Base-by-base conservation (phyloP, 1,140 invertebrate genomes). In the Drosophila grimshawi region DNA sequence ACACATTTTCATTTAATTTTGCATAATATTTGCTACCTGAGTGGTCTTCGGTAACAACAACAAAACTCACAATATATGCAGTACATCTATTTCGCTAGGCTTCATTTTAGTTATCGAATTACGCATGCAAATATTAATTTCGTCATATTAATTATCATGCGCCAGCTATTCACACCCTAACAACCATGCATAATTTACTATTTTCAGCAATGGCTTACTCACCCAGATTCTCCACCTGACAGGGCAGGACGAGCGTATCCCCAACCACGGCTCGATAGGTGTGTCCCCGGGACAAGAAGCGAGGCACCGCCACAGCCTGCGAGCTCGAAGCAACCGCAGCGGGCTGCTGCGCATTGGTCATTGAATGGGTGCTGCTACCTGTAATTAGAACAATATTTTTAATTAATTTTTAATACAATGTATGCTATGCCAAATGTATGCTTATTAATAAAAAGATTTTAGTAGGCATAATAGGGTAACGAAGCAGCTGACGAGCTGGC, bases 151-250 rank as follows among this genome's bases (percentile, higher is more conserved):
- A 86, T 86, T 86, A 86, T 86, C 86, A 86, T 85, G 60, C 68
- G n/a, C 27, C 11, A 33, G 32, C 60, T 60, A 60, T 57, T 46
- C 29, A 48, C 43, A 63, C 52, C 55, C 7, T 19, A 61, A 52
- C 52, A 52, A 51, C 66, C 19, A 55, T 76, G 46, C 32, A 41
- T 27, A 35, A 68, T 55, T 39, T 48, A 33, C 33, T 41, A 45
- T 72, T 37, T 33, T 8, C 11, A 19, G 45, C 19, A 33, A 27
- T 2, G 4, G 19, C 29, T 2, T 49, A 94, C 94, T 95, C 92
- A 96, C 96, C 96, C 72, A 96, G 93, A 92, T 96, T 95, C 74
- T 96, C 95, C 10, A 96, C 95, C 93, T 96, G 95, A 80, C 96
- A 96, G 7, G 96, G 96, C 70, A 96, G 92, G 6, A 95, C 93